Percentiles rank a stretch among this genome's conserved stretches.
phyloP scores from a whole-genome alignment of 2,888 invertebrate genomes.

The Halocaridina rubra region DNA sequence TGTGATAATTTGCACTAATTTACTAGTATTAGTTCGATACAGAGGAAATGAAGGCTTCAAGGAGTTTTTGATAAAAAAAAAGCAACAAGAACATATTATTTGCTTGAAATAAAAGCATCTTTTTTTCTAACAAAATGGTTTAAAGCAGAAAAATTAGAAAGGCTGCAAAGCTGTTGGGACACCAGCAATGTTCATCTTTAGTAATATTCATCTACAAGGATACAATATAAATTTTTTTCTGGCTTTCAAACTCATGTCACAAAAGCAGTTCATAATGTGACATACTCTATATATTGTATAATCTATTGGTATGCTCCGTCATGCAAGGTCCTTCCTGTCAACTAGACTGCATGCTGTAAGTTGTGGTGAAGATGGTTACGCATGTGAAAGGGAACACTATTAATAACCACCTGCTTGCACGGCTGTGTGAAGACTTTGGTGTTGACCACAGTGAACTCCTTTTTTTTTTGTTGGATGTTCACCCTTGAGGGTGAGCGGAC shows the following conservation, averaged over 20 bases:
- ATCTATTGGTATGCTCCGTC: conserved; percentile 30
- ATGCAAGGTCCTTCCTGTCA: conserved; percentile 33
- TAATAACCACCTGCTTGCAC: neutral
- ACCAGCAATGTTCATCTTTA: neutral
- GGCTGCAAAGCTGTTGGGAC: conserved; percentile 32
- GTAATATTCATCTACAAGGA: too few relatives aligned
- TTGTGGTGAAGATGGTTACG: conserved; percentile 5
- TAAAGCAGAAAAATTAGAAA: conserved; percentile 25
- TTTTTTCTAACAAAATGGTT: conserved; percentile 35
- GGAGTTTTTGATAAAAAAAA: conserved; percentile 36
- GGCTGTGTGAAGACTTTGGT: conserved; percentile 17
- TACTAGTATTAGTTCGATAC: conserved; percentile 11
- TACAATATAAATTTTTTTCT: too few relatives aligned
- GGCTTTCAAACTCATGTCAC: neutral
- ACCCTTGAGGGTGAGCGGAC: too few relatives aligned
- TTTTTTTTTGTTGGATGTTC: too few relatives aligned
- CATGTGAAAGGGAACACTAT: conserved; percentile 14
- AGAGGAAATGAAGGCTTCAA: conserved; percentile 35
- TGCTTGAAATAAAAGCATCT: conserved; percentile 21
- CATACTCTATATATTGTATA: conserved; percentile 41
- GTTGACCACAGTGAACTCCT: conserved; percentile 27
- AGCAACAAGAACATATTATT: conserved; percentile 24
- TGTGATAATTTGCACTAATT: conserved; percentile 29
- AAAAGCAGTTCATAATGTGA: conserved; percentile 36
- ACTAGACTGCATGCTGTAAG: conserved; percentile 17